Percentiles rank a stretch among this genome's conserved stretches.
These are phyloP conservation scores for Petromus typicus DNA, from an alignment of 2,113 vertebrate genomes.

Conservation along the genomic window DNA sequence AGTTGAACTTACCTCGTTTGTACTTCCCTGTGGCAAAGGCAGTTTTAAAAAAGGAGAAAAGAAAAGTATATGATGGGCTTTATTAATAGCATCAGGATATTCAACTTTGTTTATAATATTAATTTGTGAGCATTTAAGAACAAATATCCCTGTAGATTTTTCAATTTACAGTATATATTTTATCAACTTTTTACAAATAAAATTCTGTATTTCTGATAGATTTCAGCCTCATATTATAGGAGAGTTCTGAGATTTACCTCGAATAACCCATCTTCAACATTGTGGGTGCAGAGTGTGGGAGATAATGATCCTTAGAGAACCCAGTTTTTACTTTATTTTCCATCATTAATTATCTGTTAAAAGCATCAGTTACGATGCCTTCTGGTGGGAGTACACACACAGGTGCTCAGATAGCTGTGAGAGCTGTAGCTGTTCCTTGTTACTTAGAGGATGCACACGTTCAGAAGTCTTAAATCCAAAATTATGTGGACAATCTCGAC, in stretches of 20 bases:
- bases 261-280: background rate
- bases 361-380: background rate
- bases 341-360: background rate
- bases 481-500: conserved; percentile 37
- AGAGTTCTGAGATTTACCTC: background rate
- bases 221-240: conserved; percentile 38
- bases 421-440: background rate
- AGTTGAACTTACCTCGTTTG: conserved; percentile 95
- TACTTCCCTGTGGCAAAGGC: conserved; percentile 94
- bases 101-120: conserved; percentile 55
- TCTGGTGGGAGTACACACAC: background rate
- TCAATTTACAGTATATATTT: conserved; percentile 49
- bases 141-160: conserved; percentile 46
- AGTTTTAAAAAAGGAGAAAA: conserved; percentile 77
- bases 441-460: background rate
- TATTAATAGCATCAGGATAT: conserved; percentile 10
- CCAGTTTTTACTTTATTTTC: conserved; percentile 25
- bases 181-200: conserved; percentile 38
- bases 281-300: background rate
- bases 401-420: background rate
- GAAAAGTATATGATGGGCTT: conserved; percentile 70
- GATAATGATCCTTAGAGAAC: background rate
- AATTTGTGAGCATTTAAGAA: conserved; percentile 55
- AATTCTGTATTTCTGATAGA: conserved; percentile 15
- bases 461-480: conserved; percentile 34